Evolutionary conservation across 2,888 invertebrate genomes (phyloP).

Genomic region (Quadroppia sp.): DNA sequence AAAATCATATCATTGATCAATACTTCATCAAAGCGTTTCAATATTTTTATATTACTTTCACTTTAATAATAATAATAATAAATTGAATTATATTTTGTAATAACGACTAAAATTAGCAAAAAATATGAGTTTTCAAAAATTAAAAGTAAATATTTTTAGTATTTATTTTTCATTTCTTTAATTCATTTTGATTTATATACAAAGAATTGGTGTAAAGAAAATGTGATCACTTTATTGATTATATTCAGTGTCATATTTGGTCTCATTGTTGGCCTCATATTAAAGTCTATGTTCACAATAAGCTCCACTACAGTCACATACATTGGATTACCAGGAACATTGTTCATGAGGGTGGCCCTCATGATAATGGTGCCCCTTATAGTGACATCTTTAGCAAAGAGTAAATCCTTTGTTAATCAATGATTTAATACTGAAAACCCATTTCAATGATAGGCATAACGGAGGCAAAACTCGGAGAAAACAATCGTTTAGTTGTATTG

Average conservation of each 20-base stretch:
- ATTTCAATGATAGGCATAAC: neutral
- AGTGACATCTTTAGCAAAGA: neutral
- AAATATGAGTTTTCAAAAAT: neutral
- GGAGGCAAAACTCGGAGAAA: constrained; percentile 12
- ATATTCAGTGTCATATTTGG: neutral
- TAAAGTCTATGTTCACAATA: neutral
- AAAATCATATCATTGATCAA: too few species aligned
- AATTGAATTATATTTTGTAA: too few species aligned
- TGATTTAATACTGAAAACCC: neutral
- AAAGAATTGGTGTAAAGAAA: neutral
- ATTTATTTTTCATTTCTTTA: neutral
- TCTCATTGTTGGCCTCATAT: neutral
- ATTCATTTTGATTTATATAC: neutral
- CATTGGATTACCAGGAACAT: neutral
- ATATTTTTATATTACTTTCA: too few species aligned
- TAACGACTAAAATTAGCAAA: too few species aligned
- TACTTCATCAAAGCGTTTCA: too few species aligned
- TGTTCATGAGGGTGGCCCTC: neutral
- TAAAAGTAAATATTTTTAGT: neutral
- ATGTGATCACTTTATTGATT: neutral
- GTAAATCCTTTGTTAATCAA: neutral
- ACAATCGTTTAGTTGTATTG: neutral
- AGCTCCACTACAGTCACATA: neutral
- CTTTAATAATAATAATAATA: too few species aligned
- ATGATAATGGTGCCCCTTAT: constrained; percentile 5